Percentiles rank a stretch among this genome's conserved stretches.
Evolutionary conservation across 64 coral and sea anemone species (phyloP).

Genomic region (Montipora efflorescens): DNA sequence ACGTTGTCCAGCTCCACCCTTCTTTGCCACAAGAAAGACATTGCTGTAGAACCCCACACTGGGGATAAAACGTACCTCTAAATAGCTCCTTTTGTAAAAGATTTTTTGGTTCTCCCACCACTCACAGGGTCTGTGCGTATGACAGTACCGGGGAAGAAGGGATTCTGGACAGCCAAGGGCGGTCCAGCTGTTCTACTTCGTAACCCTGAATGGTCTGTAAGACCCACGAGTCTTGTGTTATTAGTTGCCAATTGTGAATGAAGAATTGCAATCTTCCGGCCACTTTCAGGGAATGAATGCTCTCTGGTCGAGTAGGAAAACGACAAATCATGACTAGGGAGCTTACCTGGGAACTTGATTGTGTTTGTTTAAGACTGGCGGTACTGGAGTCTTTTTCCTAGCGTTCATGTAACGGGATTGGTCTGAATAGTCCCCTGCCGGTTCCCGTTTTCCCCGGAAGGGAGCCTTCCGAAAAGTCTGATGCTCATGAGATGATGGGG

Average conservation of each 20-base stretch:
- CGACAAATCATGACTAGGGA: neutral
- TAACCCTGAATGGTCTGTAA: neutral
- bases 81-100: neutral
- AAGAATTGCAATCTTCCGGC: neutral
- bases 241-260: neutral
- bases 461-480: conserved; percentile 6
- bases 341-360: conserved; percentile 2
- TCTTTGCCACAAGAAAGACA: neutral
- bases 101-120: neutral
- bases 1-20: neutral
- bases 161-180: neutral
- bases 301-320: no score
- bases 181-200: neutral
- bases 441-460: neutral
- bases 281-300: neutral
- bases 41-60: neutral
- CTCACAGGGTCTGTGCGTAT: neutral
- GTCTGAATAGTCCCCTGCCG: neutral
- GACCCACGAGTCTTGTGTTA: neutral
- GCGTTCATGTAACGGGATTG: conserved; percentile 3
- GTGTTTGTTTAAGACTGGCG: neutral
- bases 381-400: neutral
- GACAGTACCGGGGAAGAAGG: neutral
- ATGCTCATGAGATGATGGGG: neutral
- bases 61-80: neutral